Evolutionary conservation across 2,113 vertebrate species (phyloP).

Genomic region (Gobius niger): DNA sequence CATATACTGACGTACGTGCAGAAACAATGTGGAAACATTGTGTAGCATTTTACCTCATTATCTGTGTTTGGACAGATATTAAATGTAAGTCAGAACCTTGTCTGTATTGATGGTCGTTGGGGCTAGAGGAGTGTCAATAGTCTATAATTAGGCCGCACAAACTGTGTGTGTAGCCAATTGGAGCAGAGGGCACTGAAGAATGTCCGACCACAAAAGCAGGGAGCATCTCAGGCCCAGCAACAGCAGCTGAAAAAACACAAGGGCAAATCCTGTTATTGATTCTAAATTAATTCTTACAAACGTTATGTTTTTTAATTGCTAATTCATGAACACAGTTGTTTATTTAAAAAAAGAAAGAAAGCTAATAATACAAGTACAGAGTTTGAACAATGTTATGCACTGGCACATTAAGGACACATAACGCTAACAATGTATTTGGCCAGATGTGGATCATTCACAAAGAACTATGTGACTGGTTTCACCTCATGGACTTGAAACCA

Average conservation of each 20-base stretch:
- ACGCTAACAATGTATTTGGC: background rate
- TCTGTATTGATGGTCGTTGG: constrained; percentile 8
- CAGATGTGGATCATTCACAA: background rate
- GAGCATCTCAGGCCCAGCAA: background rate
- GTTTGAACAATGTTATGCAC: background rate
- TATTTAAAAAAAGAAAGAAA: no score
- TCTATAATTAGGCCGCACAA: constrained; percentile 44
- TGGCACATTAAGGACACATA: background rate
- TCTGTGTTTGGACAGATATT: background rate
- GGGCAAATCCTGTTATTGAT: background rate
- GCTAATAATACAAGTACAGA: no score
- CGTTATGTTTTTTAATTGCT: no score
- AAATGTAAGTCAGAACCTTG: background rate
- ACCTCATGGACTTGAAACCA: background rate
- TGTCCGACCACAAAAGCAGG: background rate
- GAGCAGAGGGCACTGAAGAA: constrained; percentile 27
- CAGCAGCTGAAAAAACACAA: background rate
- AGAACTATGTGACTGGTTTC: background rate
- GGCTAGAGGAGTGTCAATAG: constrained; percentile 14
- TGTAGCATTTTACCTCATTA: constrained; percentile 28
- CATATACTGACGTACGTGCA: constrained; percentile 7
- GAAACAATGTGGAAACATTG: background rate
- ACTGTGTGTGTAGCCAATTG: constrained; percentile 33
- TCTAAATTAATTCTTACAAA: no score
- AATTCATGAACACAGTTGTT: no score